These are phyloP conservation scores for Chloroceryle inda DNA, from an alignment of 2,797 vertebrate genomes.

Conservation along the genomic window DNA sequence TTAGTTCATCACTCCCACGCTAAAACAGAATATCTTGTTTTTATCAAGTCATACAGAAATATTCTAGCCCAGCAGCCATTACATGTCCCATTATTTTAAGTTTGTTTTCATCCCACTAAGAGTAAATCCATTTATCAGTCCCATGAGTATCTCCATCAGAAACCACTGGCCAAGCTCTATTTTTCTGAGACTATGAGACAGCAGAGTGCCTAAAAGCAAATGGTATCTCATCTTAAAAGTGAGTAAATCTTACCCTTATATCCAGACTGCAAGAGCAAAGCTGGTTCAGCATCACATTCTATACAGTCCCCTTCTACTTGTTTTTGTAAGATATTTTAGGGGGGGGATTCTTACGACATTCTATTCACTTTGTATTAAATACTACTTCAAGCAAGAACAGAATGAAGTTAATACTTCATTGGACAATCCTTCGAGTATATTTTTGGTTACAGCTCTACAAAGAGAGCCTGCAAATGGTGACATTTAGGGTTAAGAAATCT, in stretches of 20 bases:
- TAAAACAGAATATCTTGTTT: background rate
- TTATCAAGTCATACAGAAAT: background rate
- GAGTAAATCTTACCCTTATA: background rate
- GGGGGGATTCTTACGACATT: background rate
- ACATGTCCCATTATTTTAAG: background rate
- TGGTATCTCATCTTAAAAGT: accelerated
- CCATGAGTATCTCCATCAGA: background rate
- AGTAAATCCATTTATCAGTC: background rate
- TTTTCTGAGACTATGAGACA: background rate
- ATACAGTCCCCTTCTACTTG: background rate
- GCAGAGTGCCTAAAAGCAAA: background rate
- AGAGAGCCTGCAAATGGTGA: background rate
- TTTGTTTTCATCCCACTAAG: background rate
- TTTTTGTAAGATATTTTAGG: background rate
- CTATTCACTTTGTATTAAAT: background rate
- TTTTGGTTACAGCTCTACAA: accelerated
- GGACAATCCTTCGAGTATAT: accelerated
- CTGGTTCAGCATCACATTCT: background rate
- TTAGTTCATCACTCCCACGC: background rate
- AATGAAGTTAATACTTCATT: background rate
- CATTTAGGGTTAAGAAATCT: background rate
- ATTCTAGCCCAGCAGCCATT: background rate
- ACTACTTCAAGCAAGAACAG: background rate
- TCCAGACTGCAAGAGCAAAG: background rate
- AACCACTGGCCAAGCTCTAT: background rate